Conservation (phyloP, 2,113 vertebrate species). For the Motacilla tschutschensis region DNA sequence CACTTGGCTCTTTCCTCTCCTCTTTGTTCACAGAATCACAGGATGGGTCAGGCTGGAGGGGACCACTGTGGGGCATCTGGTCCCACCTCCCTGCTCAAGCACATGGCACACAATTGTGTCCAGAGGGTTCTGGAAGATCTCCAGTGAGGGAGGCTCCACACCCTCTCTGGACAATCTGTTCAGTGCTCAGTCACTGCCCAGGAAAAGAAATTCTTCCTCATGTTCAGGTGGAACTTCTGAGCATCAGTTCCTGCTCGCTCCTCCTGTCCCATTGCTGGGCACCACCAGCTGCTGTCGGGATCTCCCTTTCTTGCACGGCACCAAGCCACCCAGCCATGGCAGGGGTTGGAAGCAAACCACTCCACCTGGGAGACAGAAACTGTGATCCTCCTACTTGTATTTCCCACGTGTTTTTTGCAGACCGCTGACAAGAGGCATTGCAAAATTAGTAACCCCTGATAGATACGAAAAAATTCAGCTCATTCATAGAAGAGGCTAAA, state of each 20-base stretch:
- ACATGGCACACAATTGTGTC: fast-evolving
- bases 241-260: fast-evolving
- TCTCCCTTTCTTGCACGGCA: neutral
- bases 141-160: neutral
- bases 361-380: neutral
- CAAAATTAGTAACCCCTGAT: neutral
- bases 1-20: neutral
- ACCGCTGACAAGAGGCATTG: neutral
- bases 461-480: neutral
- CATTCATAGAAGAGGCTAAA: neutral
- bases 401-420: neutral
- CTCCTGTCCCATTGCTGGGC: neutral
- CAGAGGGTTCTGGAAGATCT: neutral
- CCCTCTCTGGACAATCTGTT: neutral
- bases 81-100: neutral
- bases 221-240: neutral
- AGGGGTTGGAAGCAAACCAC: neutral
- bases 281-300: neutral
- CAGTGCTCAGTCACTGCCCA: neutral
- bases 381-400: neutral
- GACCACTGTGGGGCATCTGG: too few species aligned
- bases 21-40: neutral
- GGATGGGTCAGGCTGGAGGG: neutral
- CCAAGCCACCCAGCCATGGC: neutral
- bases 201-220: neutral